phyloP scores from a whole-genome alignment of 2,888 invertebrate species.

The Chironomus riparius region DNA sequence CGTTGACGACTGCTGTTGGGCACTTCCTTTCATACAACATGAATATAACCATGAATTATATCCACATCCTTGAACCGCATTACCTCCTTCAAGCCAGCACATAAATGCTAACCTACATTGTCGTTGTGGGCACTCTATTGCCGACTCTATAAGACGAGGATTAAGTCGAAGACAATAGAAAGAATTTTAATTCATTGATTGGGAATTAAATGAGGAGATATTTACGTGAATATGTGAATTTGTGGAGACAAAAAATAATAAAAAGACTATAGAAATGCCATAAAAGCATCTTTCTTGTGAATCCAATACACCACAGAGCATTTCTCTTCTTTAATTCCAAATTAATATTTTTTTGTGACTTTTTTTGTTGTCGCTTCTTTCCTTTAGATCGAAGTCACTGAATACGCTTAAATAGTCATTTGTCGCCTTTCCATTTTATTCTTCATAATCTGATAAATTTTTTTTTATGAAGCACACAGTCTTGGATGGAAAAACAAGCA shows the following conservation, averaged over 20 bases:
- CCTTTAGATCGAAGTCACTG: background rate
- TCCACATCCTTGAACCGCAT: constrained; percentile 52
- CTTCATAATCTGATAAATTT: background rate
- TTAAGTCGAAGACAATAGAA: background rate
- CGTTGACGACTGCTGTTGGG: background rate
- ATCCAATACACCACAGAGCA: constrained; percentile 2
- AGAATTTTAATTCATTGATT: no score
- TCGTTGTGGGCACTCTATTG: constrained; percentile 48
- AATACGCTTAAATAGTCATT: background rate
- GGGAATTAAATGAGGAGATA: background rate
- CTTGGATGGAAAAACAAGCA: background rate
- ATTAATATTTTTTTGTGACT: background rate
- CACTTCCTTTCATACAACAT: constrained; percentile 46
- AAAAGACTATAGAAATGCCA: constrained; percentile 18
- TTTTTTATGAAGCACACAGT: background rate
- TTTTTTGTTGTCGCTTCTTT: background rate
- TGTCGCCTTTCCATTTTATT: constrained; percentile 18
- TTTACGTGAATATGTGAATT: background rate
- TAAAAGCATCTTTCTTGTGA: constrained; percentile 23
- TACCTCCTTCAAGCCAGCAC: constrained; percentile 68
- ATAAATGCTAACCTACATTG: constrained; percentile 61
- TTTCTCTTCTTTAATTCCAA: background rate
- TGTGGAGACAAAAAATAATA: background rate
- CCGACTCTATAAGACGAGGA: background rate
- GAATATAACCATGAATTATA: constrained; percentile 61